phyloP scores from a whole-genome alignment of 23 tunicate genomes.

The Pegea sp. region DNA sequence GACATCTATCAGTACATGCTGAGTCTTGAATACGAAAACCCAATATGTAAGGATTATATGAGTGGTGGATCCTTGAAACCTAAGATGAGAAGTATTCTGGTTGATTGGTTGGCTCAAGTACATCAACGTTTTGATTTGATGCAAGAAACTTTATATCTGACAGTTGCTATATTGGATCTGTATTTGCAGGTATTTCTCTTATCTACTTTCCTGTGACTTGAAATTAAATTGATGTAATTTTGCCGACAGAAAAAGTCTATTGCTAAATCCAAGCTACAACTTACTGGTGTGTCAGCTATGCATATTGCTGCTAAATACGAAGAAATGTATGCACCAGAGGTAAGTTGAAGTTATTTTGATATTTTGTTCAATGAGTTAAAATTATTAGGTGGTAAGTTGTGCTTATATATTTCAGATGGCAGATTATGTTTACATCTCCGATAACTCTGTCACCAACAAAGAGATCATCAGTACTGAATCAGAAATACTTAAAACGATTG shows the following conservation, averaged over 20 bases:
- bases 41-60: constrained; percentile 20
- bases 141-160: constrained; percentile 85
- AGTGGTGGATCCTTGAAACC: constrained; percentile 34
- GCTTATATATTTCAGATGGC: constrained; percentile 22
- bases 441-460: constrained; percentile 52
- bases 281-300: constrained; percentile 98
- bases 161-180: constrained; percentile 82
- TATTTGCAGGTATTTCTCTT: constrained; percentile 32
- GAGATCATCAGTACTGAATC: constrained; percentile 73
- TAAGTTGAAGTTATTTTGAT: constrained; percentile 4
- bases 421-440: constrained; percentile 87
- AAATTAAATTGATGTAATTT: neutral
- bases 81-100: constrained; percentile 74
- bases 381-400: too few relatives aligned
- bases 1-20: constrained; percentile 91
- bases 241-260: constrained; percentile 3
- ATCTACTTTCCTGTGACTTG: neutral
- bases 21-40: constrained; percentile 41
- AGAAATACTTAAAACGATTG: constrained; percentile 45
- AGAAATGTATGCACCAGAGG: constrained; percentile 97
- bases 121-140: constrained; percentile 85
- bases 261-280: constrained; percentile 52
- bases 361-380: neutral
- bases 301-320: constrained; percentile 85
- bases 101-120: constrained; percentile 97